Evolutionary conservation across 1,140 invertebrate genomes (phyloP), one percentile per base, ranked within the genome.

Genomic region (Pemphigus obesinymphae): DNA sequence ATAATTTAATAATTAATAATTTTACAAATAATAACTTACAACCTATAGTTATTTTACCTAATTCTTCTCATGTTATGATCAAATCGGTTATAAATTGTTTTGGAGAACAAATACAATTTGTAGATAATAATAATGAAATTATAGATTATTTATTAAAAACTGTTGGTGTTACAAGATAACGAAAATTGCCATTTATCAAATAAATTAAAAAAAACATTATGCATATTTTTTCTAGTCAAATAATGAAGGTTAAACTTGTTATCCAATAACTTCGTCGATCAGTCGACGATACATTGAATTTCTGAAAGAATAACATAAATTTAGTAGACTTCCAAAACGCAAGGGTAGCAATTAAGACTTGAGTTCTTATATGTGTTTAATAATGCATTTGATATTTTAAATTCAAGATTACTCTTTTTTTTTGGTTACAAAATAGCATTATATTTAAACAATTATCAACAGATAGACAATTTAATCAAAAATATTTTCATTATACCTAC

Each of bases 101-200:
- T 31, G 61, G n/a, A 37, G 34, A 66, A 20, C 34, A 66, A 66
- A 66, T 17, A 13, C 34, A 1, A 66, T 66, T 66, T 66, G 2
- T 66, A 66, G 61, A 66, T 66, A 20, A 66, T 66, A 66, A 66
- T 66, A 66, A 66, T 66, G 34, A 66, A 66, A 34, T 66, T 13
- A 66, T 66, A 34, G 61, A 66, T 66, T 66, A 66, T 66, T 7
- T 1, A 66, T 66, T 66, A 66, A 66, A 34, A 66, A 66, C 61
- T 66, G 0, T 66, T 66, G 15, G 15, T 66, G 61, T 66, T 31
- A 20, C 34, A 66, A 66, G 61, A 66, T 34, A 66, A 66, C 3
- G 61, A 66, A 66, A 66, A 66, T 66, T 66, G 61, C 31, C 31
- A 66, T 37, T 66, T 66, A 66, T 66, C 61, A 66, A 66, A 66